Evolutionary conservation across 2,888 invertebrate genomes (phyloP).

Genomic region (Metellina segmentata): DNA sequence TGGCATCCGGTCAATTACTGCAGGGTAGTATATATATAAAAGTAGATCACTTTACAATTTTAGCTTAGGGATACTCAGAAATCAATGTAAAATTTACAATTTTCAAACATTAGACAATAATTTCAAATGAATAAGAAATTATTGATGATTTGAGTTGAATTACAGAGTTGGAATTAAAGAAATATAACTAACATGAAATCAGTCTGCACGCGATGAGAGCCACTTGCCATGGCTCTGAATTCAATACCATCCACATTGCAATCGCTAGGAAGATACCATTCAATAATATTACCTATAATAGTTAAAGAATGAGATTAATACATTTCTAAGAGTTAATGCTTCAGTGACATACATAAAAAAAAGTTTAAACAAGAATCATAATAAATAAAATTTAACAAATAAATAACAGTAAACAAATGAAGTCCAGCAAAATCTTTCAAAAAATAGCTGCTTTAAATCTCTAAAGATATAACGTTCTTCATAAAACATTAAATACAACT

Average conservation of each 20-base stretch:
- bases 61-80: neutral
- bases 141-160: too few species aligned
- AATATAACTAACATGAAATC: constrained; percentile 81
- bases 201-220: constrained; percentile 81
- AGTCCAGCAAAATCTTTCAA: too few species aligned
- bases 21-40: too few species aligned
- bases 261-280: constrained; percentile 82
- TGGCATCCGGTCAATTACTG: too few species aligned
- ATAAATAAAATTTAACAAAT: neutral
- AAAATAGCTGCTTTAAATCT: too few species aligned
- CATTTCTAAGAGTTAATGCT: neutral
- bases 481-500: too few species aligned
- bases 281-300: constrained; percentile 81
- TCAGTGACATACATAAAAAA: neutral
- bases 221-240: constrained; percentile 82
- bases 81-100: neutral
- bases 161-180: too few species aligned
- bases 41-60: too few species aligned
- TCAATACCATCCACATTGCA: constrained; percentile 82
- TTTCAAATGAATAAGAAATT: too few species aligned
- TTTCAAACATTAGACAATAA: too few species aligned
- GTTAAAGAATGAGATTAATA: neutral
- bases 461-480: too few species aligned
- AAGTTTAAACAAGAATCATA: neutral
- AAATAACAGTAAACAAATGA: neutral